Percentiles rank a stretch among this genome's conserved stretches.
Conservation (phyloP, 2,113 vertebrate genomes). For the Natator depressus region DNA sequence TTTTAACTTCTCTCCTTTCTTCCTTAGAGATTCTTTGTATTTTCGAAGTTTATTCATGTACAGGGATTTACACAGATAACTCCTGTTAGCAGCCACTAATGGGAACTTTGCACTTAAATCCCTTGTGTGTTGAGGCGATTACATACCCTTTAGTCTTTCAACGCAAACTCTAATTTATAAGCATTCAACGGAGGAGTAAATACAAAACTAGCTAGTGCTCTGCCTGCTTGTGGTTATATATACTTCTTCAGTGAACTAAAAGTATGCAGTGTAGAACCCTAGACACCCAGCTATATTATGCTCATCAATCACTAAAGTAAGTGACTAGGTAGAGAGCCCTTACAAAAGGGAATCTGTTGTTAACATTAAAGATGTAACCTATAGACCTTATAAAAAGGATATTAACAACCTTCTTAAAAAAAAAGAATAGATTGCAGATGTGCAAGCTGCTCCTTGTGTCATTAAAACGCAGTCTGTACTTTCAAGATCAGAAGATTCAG, state of each 20-base stretch:
- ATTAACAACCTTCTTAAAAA: not conserved
- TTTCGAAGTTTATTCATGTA: not conserved
- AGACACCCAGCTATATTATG: not conserved
- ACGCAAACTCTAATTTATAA: constrained; percentile 19
- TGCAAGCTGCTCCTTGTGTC: not conserved
- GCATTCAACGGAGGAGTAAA: not conserved
- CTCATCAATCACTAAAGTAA: not conserved
- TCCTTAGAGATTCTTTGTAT: not conserved
- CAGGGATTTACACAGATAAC: not conserved
- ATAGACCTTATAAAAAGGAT: not conserved
- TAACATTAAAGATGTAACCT: too few species aligned
- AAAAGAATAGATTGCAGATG: not conserved
- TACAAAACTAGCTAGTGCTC: not conserved
- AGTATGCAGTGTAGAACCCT: not conserved
- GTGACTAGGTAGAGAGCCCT: not conserved
- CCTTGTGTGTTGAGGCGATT: constrained; percentile 18
- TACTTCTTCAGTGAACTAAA: not conserved
- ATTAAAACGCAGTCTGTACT: not conserved
- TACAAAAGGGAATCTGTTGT: not conserved
- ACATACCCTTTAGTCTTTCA: constrained; percentile 6
- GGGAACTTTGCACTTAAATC: constrained; percentile 24
- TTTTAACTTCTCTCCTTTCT: not conserved
- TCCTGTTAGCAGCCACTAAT: constrained; percentile 33
- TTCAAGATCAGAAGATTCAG: not conserved
- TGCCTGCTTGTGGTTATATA: not conserved